Conservation (phyloP, 2,888 invertebrate genomes). For the Cosmorhoe ocellata region DNA sequence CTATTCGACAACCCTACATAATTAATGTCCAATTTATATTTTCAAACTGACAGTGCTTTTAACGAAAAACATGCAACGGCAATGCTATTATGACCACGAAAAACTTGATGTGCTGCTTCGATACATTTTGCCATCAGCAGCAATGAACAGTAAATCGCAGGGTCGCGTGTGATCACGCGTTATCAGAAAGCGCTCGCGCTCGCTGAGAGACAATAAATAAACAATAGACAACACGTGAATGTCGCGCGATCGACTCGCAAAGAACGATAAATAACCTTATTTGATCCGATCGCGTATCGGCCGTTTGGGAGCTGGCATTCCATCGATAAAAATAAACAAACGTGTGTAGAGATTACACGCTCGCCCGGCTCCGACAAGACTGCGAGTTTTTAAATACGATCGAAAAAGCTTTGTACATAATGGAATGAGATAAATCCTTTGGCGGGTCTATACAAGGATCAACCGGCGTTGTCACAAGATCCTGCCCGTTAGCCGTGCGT, state of each 20-base stretch:
- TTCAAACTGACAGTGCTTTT: slow-evolving; percentile 29
- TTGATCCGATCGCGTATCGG: slow-evolving; percentile 43
- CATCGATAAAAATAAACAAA: slow-evolving; percentile 52
- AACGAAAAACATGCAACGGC: slow-evolving; percentile 22
- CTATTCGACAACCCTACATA: too few species aligned
- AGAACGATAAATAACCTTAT: slow-evolving; percentile 49
- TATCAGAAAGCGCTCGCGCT: slow-evolving; percentile 14
- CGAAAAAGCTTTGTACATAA: slow-evolving; percentile 43
- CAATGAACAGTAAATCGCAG: slow-evolving; percentile 19
- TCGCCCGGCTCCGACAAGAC: slow-evolving; percentile 31
- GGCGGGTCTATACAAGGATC: slow-evolving; percentile 59
- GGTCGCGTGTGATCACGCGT: slow-evolving; percentile 31
- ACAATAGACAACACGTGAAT: slow-evolving; percentile 44
- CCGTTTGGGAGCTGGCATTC: slow-evolving; percentile 39
- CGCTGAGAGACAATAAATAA: slow-evolving; percentile 43
- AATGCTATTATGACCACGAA: slow-evolving; percentile 9
- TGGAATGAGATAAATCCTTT: slow-evolving; percentile 48
- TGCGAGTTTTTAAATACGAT: slow-evolving; percentile 32
- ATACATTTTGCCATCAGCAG: not conserved
- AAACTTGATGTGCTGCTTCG: not conserved
- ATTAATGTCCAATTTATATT: too few species aligned
- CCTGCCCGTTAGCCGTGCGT: slow-evolving; percentile 75
- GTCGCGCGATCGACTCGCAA: slow-evolving; percentile 39
- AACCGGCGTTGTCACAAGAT: slow-evolving; percentile 66
- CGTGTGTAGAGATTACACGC: slow-evolving; percentile 43